Percentiles rank a stretch among this genome's conserved stretches.
These are phyloP conservation scores for Botia kubotai DNA, from an alignment of 2,797 vertebrate genomes.

Conservation along the genomic window DNA sequence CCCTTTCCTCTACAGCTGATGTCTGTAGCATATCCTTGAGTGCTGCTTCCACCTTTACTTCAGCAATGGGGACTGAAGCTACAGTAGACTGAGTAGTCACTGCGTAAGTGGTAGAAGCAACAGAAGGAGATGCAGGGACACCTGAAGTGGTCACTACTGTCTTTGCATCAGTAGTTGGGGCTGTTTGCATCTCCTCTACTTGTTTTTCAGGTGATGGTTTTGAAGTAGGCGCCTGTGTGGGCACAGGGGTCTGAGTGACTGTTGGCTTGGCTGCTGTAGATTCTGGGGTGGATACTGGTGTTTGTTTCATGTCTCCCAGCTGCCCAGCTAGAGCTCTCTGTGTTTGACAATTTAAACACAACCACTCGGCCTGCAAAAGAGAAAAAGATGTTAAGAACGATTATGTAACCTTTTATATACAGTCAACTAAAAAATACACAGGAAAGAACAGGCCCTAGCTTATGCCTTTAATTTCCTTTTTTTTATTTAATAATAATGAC, in stretches of 20 bases:
- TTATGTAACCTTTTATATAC: background rate
- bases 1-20: constrained; percentile 51
- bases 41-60: constrained; percentile 27
- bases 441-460: background rate
- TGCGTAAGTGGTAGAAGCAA: constrained; percentile 22
- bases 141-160: constrained; percentile 16
- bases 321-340: constrained; percentile 90
- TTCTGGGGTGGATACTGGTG: constrained; percentile 66
- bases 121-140: constrained; percentile 27
- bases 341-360: constrained; percentile 97
- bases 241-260: constrained; percentile 49
- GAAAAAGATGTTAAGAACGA: constrained; percentile 8
- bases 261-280: constrained; percentile 59
- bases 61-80: background rate
- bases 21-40: constrained; percentile 22
- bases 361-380: constrained; percentile 90
- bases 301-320: constrained; percentile 82
- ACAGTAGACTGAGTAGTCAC: constrained; percentile 30
- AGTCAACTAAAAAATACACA: background rate
- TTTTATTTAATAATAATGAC: background rate
- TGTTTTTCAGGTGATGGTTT: constrained; percentile 43
- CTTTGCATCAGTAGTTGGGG: background rate
- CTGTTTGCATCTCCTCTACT: constrained; percentile 41
- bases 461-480: too few species aligned
- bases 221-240: constrained; percentile 27